Evolutionary conservation across 2,888 invertebrate genomes (phyloP).

Genomic region (Tenthredo mesomela): DNA sequence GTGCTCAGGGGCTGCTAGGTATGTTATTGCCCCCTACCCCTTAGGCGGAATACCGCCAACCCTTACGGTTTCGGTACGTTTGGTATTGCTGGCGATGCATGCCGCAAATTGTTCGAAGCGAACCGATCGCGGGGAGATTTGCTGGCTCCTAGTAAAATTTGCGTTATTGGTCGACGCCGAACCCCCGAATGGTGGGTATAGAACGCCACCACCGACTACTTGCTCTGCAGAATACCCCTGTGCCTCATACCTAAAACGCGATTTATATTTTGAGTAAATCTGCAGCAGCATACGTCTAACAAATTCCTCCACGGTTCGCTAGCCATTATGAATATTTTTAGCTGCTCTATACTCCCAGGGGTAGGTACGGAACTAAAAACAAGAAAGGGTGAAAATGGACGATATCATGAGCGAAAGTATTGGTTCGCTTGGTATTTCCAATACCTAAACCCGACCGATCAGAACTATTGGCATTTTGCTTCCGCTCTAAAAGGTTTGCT

Average conservation of each 20-base stretch:
- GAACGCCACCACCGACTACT: not conserved
- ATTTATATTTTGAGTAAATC: not conserved
- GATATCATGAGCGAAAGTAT: not conserved
- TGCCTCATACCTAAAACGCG: not conserved
- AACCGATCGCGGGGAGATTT: conserved; percentile 60
- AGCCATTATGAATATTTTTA: conserved; percentile 9
- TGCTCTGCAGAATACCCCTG: not conserved
- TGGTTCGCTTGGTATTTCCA: not conserved
- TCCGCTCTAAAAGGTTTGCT: conserved; percentile 17
- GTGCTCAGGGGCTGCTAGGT: conserved; percentile 64
- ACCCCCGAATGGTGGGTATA: not conserved
- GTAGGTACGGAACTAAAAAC: not conserved
- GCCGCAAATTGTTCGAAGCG: conserved; percentile 72
- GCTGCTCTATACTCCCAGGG: not conserved
- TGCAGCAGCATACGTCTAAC: conserved; percentile 8
- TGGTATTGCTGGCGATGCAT: conserved; percentile 67
- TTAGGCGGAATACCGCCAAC: conserved; percentile 63
- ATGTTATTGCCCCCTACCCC: conserved; percentile 71
- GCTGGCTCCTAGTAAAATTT: conserved; percentile 64
- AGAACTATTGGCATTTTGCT: conserved; percentile 1
- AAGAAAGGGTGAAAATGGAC: not conserved
- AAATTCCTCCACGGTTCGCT: not conserved
- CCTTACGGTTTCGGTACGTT: conserved; percentile 66
- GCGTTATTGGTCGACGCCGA: conserved; percentile 68
- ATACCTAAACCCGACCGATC: not conserved